Percentiles rank a stretch among this genome's conserved stretches.
phyloP scores from a whole-genome alignment of 1,140 invertebrate species.

The Cephus cinctus region DNA sequence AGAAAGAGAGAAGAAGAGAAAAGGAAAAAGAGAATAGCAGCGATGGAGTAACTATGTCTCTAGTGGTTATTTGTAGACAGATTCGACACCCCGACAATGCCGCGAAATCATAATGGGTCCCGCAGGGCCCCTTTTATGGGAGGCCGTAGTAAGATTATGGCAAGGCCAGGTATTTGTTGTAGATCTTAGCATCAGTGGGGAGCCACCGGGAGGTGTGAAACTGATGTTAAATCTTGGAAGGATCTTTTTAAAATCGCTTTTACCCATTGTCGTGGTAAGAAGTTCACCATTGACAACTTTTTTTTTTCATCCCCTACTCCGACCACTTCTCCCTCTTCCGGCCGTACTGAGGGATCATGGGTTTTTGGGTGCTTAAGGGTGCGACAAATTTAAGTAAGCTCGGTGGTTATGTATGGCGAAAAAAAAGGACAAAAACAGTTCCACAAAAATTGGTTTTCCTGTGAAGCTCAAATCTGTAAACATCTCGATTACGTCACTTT shows the following conservation, averaged over 20 bases:
- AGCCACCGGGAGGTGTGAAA: conserved; percentile 49
- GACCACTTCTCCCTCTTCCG: conserved; percentile 23
- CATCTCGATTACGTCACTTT: too few species aligned
- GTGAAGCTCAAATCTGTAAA: too few species aligned
- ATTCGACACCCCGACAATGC: conserved; percentile 54
- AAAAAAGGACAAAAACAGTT: conserved; percentile 10
- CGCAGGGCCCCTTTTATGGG: conserved; percentile 29
- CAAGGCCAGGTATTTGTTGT: conserved; percentile 49
- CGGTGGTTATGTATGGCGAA: too few species aligned
- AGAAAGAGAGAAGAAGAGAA: conserved; percentile 14
- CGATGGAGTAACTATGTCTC: conserved; percentile 33
- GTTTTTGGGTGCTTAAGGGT: conserved; percentile 41
- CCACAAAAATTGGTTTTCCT: too few species aligned
- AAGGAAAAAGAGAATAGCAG: conserved; percentile 14
- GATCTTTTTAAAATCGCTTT: conserved; percentile 50
- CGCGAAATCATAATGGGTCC: conserved; percentile 46
- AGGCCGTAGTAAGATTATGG: conserved; percentile 46
- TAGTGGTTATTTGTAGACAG: conserved; percentile 57
- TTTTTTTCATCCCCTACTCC: neutral
- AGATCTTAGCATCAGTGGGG: conserved; percentile 38
- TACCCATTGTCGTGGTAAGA: conserved; percentile 52
- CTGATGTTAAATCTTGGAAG: conserved; percentile 44
- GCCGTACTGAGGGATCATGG: conserved; percentile 26
- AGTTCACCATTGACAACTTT: conserved; percentile 26
- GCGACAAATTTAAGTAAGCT: too few species aligned